phyloP scores from a whole-genome alignment of 1,140 invertebrate species.

The Drosophila kohkoa region DNA sequence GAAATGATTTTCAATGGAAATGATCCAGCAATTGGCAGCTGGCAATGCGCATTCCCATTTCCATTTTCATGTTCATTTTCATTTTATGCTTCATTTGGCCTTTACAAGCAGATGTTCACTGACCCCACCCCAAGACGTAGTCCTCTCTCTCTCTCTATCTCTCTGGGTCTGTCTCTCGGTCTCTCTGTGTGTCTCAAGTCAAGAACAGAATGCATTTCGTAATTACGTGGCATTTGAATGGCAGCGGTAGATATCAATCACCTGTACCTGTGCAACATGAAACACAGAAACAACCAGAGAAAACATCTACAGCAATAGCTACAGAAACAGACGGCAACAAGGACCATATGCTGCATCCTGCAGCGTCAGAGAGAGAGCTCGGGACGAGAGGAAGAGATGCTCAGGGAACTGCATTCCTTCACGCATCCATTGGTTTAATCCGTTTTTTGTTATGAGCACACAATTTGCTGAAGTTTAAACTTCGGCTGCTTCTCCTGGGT shows the following conservation, averaged over 20 bases:
- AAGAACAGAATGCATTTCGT: conserved; percentile 33
- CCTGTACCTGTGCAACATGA: conserved; percentile 8
- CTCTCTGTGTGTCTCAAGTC: conserved; percentile 4
- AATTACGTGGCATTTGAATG: conserved; percentile 42
- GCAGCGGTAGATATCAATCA: conserved; percentile 38
- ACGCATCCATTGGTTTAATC: conserved; percentile 56
- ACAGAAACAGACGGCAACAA: conserved; percentile 7
- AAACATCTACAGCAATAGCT: background rate
- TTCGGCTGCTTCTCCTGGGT: conserved; percentile 5
- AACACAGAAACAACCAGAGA: background rate
- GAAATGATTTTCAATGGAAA: conserved; percentile 22
- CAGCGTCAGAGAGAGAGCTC: background rate
- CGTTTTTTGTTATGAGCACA: conserved; percentile 55
- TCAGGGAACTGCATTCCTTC: conserved; percentile 47
- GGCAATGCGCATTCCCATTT: conserved; percentile 18
- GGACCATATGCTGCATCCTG: conserved; percentile 34
- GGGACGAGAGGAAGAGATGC: background rate
- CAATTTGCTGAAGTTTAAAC: conserved; percentile 13
- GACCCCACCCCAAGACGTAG: background rate
- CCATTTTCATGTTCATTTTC: conserved; percentile 13
- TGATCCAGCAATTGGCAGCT: conserved; percentile 13
- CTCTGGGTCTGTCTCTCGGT: background rate
- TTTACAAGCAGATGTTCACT: conserved; percentile 25
- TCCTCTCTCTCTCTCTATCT: background rate
- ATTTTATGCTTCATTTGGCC: conserved; percentile 36